phyloP scores from a whole-genome alignment of 1,140 invertebrate genomes.

The Branchinecta lindahli region DNA sequence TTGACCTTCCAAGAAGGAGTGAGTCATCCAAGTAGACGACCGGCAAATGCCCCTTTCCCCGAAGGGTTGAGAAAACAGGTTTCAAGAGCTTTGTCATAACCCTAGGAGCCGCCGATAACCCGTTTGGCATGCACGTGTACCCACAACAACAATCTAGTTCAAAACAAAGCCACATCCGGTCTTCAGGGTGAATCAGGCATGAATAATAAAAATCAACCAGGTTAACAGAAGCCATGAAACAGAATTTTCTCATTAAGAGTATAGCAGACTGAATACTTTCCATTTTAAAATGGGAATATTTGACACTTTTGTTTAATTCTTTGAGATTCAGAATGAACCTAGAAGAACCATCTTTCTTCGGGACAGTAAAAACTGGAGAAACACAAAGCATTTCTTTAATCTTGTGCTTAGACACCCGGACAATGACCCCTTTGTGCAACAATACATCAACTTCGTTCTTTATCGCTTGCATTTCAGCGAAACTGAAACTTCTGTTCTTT shows the following conservation, averaged over 20 bases:
- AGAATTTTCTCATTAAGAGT: not conserved
- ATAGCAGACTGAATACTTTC: slow-evolving; percentile 5
- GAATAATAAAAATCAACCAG: slow-evolving; percentile 6
- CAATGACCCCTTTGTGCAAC: slow-evolving; percentile 1
- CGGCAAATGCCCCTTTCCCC: not conserved
- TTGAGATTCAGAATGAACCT: not conserved
- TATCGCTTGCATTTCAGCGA: not conserved
- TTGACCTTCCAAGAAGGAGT: not conserved
- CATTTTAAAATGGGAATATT: not conserved
- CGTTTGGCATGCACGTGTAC: not conserved
- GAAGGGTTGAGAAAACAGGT: not conserved
- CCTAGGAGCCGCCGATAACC: not conserved
- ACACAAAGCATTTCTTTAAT: not conserved
- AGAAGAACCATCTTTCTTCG: slow-evolving; percentile 5
- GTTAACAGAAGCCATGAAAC: slow-evolving; percentile 4
- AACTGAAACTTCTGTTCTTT: slow-evolving; percentile 1
- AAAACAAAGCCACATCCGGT: no score
- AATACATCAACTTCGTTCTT: slow-evolving; percentile 1
- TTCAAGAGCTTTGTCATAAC: not conserved
- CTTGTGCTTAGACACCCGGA: not conserved
- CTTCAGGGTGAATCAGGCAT: not conserved
- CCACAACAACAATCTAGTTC: not conserved
- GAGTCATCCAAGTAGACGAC: slow-evolving; percentile 8
- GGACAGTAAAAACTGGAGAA: not conserved
- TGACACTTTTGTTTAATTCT: not conserved